Evolutionary conservation across 2,113 vertebrate species (phyloP), one percentile per base, ranked within the genome.

Genomic region (Physeter macrocephalus): DNA sequence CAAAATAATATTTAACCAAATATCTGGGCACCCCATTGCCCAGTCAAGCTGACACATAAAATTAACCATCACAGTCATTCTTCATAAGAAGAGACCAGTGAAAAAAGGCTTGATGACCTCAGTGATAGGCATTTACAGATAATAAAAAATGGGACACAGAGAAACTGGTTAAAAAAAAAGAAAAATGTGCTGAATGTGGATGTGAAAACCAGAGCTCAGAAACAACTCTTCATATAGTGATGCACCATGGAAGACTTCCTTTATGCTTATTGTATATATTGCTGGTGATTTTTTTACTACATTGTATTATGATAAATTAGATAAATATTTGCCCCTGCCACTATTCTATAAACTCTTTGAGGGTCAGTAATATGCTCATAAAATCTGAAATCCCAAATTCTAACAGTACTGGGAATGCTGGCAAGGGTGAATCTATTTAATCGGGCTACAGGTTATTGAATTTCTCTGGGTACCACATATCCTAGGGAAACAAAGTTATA

Each of bases 201-300:
- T 72, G 15, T 72, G 85, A 25, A 82, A 78, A 52, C 31, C 2
- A 2, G 41, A 49, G n/a, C 66, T 34, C 27, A 21, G 41, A 78
- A 18, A 5, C 23, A 15, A 20, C 14, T 8, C 31, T 57, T 29
- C 21, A 23, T 1, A 4, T 8, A 29, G 4, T 1, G 39, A 14
- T 1, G 1, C 23, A 43, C 20, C 10, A 0, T 11, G 3, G 17
- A 29, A 29, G 12, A 39, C 66, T 1, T 25, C 14, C 21, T 57
- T 21, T 5, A 7, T 15, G 39, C 72, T 67, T 14, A 9, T 20
- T 34, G 2, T 23, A 10, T 15, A 21, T 20, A 1, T 15, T 23
- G 15, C 21, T 69, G 17, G n/a, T n/a, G 31, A 15, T 80, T n/a
- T 3, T 5, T 61, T 61, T 31, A 15, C 15, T n/a, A 57, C 14